Base-by-base conservation (phyloP, 2,888 invertebrate species). In the Polydrusus tereticollis region DNA sequence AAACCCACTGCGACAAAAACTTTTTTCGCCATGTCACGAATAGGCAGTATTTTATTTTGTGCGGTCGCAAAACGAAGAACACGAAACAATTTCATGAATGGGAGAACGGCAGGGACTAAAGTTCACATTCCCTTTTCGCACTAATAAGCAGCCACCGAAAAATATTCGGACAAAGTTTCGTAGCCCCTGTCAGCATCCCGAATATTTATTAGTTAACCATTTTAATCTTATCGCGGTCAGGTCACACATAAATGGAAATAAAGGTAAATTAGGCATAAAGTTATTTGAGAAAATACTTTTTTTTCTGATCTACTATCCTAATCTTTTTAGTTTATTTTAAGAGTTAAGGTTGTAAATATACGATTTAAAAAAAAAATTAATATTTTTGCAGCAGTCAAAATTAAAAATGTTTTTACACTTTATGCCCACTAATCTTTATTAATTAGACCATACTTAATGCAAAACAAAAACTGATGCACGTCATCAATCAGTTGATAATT, bases 61-160 rank as follows among this genome's bases (percentile, higher is more conserved):
- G 62, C 60, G 72, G 55, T 60, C 67, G 62, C 67, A 71, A 71
- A 66, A 72, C 72, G 72, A 67, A 72, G 67, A 72, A 62, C 72
- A 72, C 72, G 67, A 67, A 72, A 72, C 72, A 72, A 72, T 72
- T 72, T 72, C 72, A 67, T 72, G 72, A 72, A 72, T 72, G 72
- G 66, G 63, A 50, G 67, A 67, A 63, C 63, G 45, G 60, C 29
- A 36, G 21, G 38, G 66, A 45, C 47, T 29, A 66, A 67, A 57
- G 52, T 66, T 72, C 72, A 47, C 62, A 72, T 72, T 67, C 72
- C 72, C 21, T 67, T 71, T 67, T 72, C 72, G 62, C 72, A 67
- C 67, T 72, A 72, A 72, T 72, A 72, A 72, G 72, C 72, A 60
- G 58, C 36, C 66, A 52, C 33, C 52, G 72, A 66, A 72, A 67